A percentile compares a stretch with the other conserved stretches of the same genome.
These are phyloP conservation scores for Sebastes vulpes DNA, from an alignment of 2,797 vertebrate genomes.

Conservation along the genomic window DNA sequence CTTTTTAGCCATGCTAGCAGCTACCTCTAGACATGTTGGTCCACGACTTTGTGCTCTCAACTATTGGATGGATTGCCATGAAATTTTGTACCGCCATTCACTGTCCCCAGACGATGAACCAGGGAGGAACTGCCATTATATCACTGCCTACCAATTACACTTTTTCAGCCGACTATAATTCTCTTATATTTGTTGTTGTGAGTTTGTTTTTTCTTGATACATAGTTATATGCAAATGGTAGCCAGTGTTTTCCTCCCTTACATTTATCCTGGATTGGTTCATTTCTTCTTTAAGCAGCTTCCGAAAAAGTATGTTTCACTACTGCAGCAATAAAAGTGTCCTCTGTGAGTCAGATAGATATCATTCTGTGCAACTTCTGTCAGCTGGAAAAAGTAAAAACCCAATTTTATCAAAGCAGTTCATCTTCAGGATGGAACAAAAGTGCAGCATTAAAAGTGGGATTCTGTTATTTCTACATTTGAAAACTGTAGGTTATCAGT, in stretches of 20 bases:
- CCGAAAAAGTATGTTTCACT: slow-evolving; percentile 12
- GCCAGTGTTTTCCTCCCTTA: neutral
- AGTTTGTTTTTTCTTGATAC: neutral
- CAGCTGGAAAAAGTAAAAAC: neutral
- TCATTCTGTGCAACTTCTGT: slow-evolving; percentile 7
- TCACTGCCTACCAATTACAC: neutral
- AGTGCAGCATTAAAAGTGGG: slow-evolving; percentile 17
- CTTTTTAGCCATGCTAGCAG: neutral
- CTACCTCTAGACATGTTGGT: too few relatives aligned
- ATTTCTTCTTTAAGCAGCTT: neutral
- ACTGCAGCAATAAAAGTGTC: slow-evolving; percentile 3
- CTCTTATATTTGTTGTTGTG: neutral
- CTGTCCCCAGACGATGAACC: too few relatives aligned
- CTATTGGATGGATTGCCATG: neutral
- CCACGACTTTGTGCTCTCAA: neutral
- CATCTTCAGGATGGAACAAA: slow-evolving; percentile 17
- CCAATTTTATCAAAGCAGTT: slow-evolving; percentile 47
- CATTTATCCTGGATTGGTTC: slow-evolving; percentile 8
- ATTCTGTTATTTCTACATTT: slow-evolving; percentile 24
- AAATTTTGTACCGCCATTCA: neutral
- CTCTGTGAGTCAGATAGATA: slow-evolving; percentile 8
- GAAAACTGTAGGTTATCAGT: slow-evolving; percentile 12
- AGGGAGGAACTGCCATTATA: neutral
- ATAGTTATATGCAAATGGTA: neutral
- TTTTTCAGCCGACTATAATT: neutral